Evolutionary conservation across 2,888 invertebrate species (phyloP), one percentile per base, ranked within the genome.

Genomic region (Drosophila barbarae): DNA sequence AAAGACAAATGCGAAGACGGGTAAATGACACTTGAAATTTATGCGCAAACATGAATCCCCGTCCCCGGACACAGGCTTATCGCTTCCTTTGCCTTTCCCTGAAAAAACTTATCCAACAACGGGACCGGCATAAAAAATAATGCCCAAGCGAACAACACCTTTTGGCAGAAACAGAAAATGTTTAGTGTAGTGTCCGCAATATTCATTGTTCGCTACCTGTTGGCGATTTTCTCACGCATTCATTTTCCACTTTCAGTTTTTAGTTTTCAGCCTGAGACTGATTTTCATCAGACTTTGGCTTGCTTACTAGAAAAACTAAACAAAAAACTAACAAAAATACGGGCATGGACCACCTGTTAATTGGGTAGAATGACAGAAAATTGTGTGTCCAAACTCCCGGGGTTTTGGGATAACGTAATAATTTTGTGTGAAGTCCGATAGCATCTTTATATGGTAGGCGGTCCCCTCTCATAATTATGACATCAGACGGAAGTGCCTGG

Each of bases 1-100:
- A 46, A 66, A 53, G 65, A 61, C 72, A 73, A 77, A 77, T 78
- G 78, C 47, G 66, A 73, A 73, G 75, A 55, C 73, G 72, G 82
- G 82, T 82, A 82, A 82, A 82, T 82, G 82, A 82, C 82, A 83
- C 77, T 81, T 81, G 75, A 80, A 81, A 80, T 77, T 81, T 81
- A 81, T 81, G 82, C 82, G 76, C 77, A 75, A 77, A 80, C 82
- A 77, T 68, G 76, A 64, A 55, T 69, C 55, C 34, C 34, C 47
- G 50, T 66, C 54, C 41, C 30, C 47, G 60, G 76, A 61, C 55
- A 65, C 50, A 23, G 51, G 69, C 69, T 72, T 73, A 74, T 76
- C 64, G 74, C 58, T 65, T 65, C 61, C 58, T 71, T 56, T 59
- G 60, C 64, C 71, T 72, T 78, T 71, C 64, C 64, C 65, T 72